phyloP scores from a whole-genome alignment of 2,888 invertebrate species.

The Drosophila anomalipes region DNA sequence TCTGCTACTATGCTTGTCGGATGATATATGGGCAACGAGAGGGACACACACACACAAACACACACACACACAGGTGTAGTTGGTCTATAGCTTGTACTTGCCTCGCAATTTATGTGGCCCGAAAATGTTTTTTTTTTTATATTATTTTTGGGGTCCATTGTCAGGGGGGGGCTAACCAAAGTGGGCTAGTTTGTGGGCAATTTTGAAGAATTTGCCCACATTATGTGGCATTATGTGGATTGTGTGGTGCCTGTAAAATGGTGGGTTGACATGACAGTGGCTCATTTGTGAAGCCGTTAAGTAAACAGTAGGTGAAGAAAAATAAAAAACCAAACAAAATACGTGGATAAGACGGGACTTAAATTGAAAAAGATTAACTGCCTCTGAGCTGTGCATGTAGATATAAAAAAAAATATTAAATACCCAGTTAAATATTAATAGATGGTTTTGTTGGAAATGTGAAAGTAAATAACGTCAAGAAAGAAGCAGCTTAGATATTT shows the following conservation, averaged over 20 bases:
- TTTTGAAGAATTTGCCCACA: conserved; percentile 70
- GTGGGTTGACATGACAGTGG: conserved; percentile 67
- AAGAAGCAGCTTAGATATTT: background rate
- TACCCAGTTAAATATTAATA: background rate
- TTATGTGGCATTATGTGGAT: conserved; percentile 41
- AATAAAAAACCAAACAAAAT: conserved; percentile 9
- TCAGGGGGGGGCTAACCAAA: conserved; percentile 38
- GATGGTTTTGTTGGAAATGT: background rate
- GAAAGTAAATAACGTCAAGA: background rate
- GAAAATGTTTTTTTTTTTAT: conserved; percentile 24
- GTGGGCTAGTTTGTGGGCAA: conserved; percentile 76
- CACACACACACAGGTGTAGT: conserved; percentile 54
- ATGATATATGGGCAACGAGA: conserved; percentile 51
- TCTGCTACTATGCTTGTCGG: conserved; percentile 44
- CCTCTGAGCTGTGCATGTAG: background rate
- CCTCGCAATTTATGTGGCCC: conserved; percentile 46
- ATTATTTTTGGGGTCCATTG: conserved; percentile 27
- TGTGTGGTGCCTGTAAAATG: conserved; percentile 50
- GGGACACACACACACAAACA: conserved; percentile 15
- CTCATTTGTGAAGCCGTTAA: conserved; percentile 61
- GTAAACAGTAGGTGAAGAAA: conserved; percentile 33
- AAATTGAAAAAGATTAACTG: conserved; percentile 20
- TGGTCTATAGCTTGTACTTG: conserved; percentile 31
- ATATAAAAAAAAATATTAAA: background rate
- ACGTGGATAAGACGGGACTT: conserved; percentile 3